Evolutionary conservation across 2,113 vertebrate species (phyloP), one percentile per base, ranked within the genome.

Genomic region (Microcebus lehilahytsara): DNA sequence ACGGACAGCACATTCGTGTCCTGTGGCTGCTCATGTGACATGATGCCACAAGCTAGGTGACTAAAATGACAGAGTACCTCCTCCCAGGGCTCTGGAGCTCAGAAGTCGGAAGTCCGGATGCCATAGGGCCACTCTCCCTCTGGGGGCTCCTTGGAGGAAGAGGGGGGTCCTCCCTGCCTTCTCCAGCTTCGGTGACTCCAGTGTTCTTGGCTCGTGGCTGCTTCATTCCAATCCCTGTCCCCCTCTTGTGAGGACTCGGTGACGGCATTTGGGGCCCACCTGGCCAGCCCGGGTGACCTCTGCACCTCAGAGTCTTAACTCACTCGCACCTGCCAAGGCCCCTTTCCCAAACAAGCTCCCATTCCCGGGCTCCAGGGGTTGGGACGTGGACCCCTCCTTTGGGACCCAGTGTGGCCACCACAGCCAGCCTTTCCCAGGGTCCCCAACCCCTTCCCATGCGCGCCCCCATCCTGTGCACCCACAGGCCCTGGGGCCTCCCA

Each of bases 41-140:
- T 23, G 7, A 49, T 2, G 1, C 25, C 42, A 14, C 2, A 0
- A 5, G 2, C 3, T 0, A 40, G 5, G 20, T 12, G 23, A 7
- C 19, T 2, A 5, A 3, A 7, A 23, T 22, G 8, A 13, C 23
- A 8, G 30, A 4, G 3, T 2, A 2, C 0, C 0, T 46, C n/a
- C 14, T 49, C 62, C 25, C 23, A 4, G 0, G 0, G 27, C 9
- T 12, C 89, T 25, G 27, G 67, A 13, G 32, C 56, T 3, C 53
- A 5, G 20, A 53, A 2, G 42, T 56, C 23, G 6, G 32, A 8
- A 2, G 12, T 17, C 22, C 8, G 0, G 12, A 64, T 0, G 22
- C 60, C 0, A 0, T 19, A 3, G 53, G 5, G 42, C 22, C 9
- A 1, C 8, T 5, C 23, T 75, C 13, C 49, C 34, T 20, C 17